Percentiles rank a stretch among this genome's conserved stretches.
phyloP scores from a whole-genome alignment of 1,140 invertebrate genomes.

The Caerostris extrusa region DNA sequence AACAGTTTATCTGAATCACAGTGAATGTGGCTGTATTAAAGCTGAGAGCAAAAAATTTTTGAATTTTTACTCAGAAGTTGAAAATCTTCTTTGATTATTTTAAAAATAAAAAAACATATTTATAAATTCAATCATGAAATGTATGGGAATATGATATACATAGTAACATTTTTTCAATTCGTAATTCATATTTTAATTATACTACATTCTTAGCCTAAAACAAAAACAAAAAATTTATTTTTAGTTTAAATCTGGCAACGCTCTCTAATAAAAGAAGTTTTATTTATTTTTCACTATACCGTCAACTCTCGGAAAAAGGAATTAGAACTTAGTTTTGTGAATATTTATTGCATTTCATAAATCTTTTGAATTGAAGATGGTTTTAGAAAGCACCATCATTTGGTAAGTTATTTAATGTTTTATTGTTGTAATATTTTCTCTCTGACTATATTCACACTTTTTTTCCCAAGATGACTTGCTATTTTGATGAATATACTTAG shows the following conservation, averaged over 20 bases:
- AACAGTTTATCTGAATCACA: too few species aligned
- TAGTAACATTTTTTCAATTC: too few species aligned
- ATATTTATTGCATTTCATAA: background rate
- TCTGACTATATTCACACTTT: background rate
- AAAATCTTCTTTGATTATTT: too few species aligned
- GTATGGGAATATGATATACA: too few species aligned
- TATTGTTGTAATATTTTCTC: conserved; percentile 23
- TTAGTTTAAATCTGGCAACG: background rate
- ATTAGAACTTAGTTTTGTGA: background rate
- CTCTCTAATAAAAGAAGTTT: background rate
- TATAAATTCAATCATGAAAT: too few species aligned
- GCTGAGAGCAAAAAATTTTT: too few species aligned
- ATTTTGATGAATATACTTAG: background rate
- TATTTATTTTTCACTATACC: conserved; percentile 3
- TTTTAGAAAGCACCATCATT: conserved; percentile 98
- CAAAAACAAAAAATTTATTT: too few species aligned
- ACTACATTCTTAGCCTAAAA: too few species aligned
- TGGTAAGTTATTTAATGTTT: conserved; percentile 86
- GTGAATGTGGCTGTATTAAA: too few species aligned
- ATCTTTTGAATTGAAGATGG: conserved; percentile 87
- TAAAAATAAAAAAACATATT: too few species aligned
- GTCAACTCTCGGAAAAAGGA: background rate
- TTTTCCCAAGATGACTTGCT: conserved; percentile 54
- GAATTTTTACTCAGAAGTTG: too few species aligned
- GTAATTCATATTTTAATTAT: too few species aligned